phyloP scores from a whole-genome alignment of 2,113 vertebrate species.

The Isurus oxyrinchus region DNA sequence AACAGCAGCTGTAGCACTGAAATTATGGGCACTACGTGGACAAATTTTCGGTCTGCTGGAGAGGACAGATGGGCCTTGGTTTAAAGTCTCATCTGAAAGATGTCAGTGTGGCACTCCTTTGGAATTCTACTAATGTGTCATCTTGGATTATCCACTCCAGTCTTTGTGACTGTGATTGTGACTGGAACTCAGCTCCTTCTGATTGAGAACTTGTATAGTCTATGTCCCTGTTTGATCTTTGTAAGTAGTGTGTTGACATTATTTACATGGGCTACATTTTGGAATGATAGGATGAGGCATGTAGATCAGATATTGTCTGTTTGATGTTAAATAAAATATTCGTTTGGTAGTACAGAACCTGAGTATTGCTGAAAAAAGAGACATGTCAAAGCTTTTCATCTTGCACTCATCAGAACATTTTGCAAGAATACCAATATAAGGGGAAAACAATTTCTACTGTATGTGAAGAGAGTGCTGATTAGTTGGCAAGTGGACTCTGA shows the following conservation, averaged over 20 bases:
- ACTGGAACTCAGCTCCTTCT: background rate
- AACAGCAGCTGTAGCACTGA: no score
- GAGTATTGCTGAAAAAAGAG: no score
- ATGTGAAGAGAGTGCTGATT: no score
- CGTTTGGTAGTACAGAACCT: no score
- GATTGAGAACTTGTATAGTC: background rate
- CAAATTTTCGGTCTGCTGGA: background rate
- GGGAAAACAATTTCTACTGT: no score
- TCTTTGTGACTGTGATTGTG: background rate
- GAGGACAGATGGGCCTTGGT: no score
- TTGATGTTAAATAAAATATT: background rate
- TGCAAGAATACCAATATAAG: background rate
- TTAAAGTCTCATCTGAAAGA: background rate
- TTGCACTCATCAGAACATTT: no score
- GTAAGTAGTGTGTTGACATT: background rate
- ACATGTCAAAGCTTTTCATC: no score
- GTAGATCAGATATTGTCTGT: background rate
- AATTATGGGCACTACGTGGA: no score
- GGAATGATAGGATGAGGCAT: background rate
- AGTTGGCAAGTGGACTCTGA: no score
- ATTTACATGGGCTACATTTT: background rate
- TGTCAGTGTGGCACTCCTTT: background rate
- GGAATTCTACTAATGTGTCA: background rate
- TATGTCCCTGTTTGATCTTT: background rate
- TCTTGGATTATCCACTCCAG: background rate